phyloP scores from a whole-genome alignment of 2,113 vertebrate species.

The Trochalopteron elliotii region DNA sequence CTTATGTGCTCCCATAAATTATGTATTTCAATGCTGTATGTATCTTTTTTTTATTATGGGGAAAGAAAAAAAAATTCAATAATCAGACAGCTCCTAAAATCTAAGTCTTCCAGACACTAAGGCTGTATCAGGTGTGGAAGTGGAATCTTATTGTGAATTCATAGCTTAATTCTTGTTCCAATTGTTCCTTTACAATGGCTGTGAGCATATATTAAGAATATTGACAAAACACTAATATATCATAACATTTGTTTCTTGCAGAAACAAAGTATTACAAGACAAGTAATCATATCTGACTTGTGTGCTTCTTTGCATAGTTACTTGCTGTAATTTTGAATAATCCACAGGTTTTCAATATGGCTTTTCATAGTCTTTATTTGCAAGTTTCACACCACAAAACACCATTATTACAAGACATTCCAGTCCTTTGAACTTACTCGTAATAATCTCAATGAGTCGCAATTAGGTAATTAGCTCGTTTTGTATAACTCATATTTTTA shows the following conservation, averaged over 20 bases:
- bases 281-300: background rate
- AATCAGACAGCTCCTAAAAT: constrained; percentile 12
- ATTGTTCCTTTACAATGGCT: background rate
- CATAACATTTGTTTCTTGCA: background rate
- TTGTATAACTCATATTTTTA: background rate
- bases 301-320: background rate
- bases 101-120: background rate
- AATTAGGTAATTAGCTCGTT: background rate
- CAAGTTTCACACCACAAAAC: background rate
- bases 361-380: background rate
- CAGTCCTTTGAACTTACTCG: background rate
- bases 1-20: constrained; percentile 44
- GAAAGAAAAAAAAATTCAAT: background rate
- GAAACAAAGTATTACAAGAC: background rate
- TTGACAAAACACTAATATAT: background rate
- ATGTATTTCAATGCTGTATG: background rate
- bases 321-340: background rate
- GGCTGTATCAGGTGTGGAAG: background rate
- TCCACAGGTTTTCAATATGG: background rate
- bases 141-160: background rate
- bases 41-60: constrained; percentile 23
- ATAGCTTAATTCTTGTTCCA: background rate
- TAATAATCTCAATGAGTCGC: background rate
- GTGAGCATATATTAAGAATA: background rate
- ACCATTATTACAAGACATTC: background rate